Evolutionary conservation across 2,113 vertebrate species (phyloP), one percentile per base, ranked within the genome.

Genomic region (Hylia prasina): DNA sequence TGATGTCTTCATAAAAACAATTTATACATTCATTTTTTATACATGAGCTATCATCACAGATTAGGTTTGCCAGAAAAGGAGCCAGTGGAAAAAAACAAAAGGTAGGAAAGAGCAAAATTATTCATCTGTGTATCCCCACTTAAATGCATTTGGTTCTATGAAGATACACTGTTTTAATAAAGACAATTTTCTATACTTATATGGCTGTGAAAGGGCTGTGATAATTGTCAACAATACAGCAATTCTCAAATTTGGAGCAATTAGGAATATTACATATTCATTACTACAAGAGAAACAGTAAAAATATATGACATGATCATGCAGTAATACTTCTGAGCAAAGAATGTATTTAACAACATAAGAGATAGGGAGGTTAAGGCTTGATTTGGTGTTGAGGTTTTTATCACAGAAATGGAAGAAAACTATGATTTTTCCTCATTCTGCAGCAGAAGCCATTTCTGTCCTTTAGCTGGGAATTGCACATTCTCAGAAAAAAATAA

Each of bases 341-440:
- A 68, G 11, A 69, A 80, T 23, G 24, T n/a, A 73, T 35, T 61
- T 69, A 54, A 53, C 27, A 68, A 50, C 10, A n/a, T 27, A 65
- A 70, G 37, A 57, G 20, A 30, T 0, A 0, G 8, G 7, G 12
- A 12, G 2, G 2, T 57, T 72, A 56, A 48, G 27, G 27, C 14
- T 64, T 71, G 18, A 15, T 33, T 57, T 71, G 10, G 5, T 56
- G 11, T 11, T 37, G 10, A 23, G 6, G 37, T 17, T 87, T 42
- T 45, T 30, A 89, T 66, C 11, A 31, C 3, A 31, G 20, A 82
- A 78, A 68, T 48, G 39, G 13, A 76, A 76, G 13, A 51, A 84
- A 66, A 71, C 6, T 5, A 25, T 13, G 12, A 60, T 9, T 56
- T 60, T 24, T 44, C 17, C 40, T 82, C 42, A 28, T 77, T 85